Conservation (phyloP, 1,140 invertebrate genomes). For the Drosophila pandora region DNA sequence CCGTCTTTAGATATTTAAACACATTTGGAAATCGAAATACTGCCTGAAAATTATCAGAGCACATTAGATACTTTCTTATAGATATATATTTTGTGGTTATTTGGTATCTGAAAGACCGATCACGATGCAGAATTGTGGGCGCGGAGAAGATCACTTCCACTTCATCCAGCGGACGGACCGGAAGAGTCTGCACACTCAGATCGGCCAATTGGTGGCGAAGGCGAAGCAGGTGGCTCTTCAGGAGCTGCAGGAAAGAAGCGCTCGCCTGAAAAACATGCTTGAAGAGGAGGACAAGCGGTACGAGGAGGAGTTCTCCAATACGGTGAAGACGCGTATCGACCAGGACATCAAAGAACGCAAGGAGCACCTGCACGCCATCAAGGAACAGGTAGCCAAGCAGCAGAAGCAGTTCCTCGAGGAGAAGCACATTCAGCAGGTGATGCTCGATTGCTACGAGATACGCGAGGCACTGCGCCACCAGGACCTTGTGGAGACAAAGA, state of each 20-base stretch:
- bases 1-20: not conserved
- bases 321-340: slow-evolving; percentile 68
- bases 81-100: slow-evolving; percentile 6
- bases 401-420: slow-evolving; percentile 56
- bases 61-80: slow-evolving; percentile 5
- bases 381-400: slow-evolving; percentile 44
- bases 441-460: slow-evolving; percentile 73
- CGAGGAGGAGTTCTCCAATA: slow-evolving; percentile 71
- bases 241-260: slow-evolving; percentile 57
- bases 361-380: slow-evolving; percentile 57
- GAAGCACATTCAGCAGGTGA: slow-evolving; percentile 66
- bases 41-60: slow-evolving; percentile 15
- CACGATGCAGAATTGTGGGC: slow-evolving; percentile 52
- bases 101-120: not conserved
- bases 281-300: slow-evolving; percentile 68
- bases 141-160: slow-evolving; percentile 56
- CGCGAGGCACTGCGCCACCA: slow-evolving; percentile 64
- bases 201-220: slow-evolving; percentile 62
- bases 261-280: slow-evolving; percentile 48
- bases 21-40: not conserved
- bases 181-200: slow-evolving; percentile 67
- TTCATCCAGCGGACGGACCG: slow-evolving; percentile 71
- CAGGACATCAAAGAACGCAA: slow-evolving; percentile 67
- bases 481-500: slow-evolving; percentile 53
- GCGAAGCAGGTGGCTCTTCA: slow-evolving; percentile 48